phyloP scores from a whole-genome alignment of 1,140 invertebrate genomes.

The Oncopodura yosiiana region DNA sequence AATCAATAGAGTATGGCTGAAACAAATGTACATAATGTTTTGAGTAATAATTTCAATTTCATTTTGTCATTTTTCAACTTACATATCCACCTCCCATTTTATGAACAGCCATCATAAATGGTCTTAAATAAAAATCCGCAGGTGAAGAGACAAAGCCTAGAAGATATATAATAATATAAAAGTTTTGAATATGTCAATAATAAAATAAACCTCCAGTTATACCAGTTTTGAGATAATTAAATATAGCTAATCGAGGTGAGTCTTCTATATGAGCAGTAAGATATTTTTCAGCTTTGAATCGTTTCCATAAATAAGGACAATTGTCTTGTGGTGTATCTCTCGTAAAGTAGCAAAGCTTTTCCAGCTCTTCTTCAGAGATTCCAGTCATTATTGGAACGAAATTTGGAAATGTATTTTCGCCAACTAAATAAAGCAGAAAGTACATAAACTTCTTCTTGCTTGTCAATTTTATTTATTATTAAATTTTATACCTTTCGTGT shows the following conservation, averaged over 20 bases:
- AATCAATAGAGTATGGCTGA: constrained; percentile 1
- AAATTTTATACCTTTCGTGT: no score
- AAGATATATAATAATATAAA: no score
- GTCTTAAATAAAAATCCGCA: constrained; percentile 70
- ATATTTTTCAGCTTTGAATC: constrained; percentile 38
- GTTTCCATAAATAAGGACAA: constrained; percentile 41
- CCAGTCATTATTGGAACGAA: constrained; percentile 35
- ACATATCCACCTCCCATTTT: no score
- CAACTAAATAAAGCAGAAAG: no score
- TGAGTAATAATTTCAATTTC: no score
- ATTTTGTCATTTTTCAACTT: no score
- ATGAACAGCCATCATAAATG: constrained; percentile 49
- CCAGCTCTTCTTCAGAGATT: background rate
- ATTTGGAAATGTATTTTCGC: constrained; percentile 40
- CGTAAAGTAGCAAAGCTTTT: background rate
- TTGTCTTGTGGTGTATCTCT: constrained; percentile 34
- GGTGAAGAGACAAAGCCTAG: constrained; percentile 70
- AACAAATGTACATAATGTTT: background rate
- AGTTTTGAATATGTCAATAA: no score
- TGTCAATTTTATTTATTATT: no score
- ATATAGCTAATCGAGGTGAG: constrained; percentile 38
- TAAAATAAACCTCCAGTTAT: no score
- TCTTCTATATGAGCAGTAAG: constrained; percentile 42
- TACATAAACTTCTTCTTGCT: no score
- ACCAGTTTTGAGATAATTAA: constrained; percentile 60